Evolutionary conservation across 2,113 vertebrate genomes (phyloP).

Genomic region (Electrona antarctica): DNA sequence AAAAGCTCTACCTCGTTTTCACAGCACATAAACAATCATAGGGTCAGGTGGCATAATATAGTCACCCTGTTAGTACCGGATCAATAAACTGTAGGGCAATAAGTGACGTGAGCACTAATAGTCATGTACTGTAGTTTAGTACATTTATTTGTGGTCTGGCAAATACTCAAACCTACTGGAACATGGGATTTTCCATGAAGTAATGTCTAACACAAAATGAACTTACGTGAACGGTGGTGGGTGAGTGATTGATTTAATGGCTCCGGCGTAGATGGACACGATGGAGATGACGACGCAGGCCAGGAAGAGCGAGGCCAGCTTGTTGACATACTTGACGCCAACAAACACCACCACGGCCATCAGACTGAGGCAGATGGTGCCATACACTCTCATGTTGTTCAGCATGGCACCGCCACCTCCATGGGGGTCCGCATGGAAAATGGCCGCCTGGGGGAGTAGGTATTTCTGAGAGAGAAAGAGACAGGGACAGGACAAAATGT

Average conservation of each 20-base stretch:
- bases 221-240: conserved; percentile 96
- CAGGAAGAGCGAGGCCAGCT: conserved; percentile 96
- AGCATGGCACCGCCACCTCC: conserved; percentile 86
- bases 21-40: too few species aligned
- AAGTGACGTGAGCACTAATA: too few species aligned
- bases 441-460: conserved; percentile 91
- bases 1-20: too few species aligned
- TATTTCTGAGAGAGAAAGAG: conserved; percentile 84
- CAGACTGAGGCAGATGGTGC: conserved; percentile 90
- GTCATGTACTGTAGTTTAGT: too few species aligned
- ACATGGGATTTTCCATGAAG: too few species aligned
- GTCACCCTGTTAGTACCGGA: too few species aligned
- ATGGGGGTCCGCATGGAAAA: conserved; percentile 86
- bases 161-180: too few species aligned
- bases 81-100: too few species aligned
- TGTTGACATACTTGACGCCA: conserved; percentile 98
- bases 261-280: conserved; percentile 94
- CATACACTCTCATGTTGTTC: conserved; percentile 97
- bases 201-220: neutral
- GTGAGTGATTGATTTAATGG: conserved; percentile 92
- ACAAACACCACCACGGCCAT: conserved; percentile 98
- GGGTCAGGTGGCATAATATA: too few species aligned
- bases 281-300: conserved; percentile 98
- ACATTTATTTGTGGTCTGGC: too few species aligned
- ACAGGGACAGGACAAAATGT: neutral